A percentile compares a stretch with the other conserved stretches of the same genome.
phyloP scores from a whole-genome alignment of 2,888 invertebrate genomes.

The Caenorhabditis auriculariae region DNA sequence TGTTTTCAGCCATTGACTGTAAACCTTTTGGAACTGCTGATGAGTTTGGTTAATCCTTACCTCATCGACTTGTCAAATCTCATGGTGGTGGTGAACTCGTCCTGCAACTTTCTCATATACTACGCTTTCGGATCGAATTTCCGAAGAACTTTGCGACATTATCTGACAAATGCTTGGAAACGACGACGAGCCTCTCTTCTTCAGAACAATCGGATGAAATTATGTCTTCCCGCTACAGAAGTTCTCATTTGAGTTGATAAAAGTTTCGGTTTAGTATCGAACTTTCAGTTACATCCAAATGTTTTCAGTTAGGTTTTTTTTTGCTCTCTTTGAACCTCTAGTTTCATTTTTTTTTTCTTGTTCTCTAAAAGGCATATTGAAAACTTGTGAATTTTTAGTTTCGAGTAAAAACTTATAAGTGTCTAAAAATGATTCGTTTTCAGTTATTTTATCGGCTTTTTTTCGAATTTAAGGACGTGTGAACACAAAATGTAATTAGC shows the following conservation, averaged over 20 bases:
- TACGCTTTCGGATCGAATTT: constrained; percentile 57
- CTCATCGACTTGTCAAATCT: constrained; percentile 58
- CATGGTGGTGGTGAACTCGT: constrained; percentile 59
- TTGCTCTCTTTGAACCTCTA: no score
- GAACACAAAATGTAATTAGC: no score
- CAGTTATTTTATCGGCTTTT: no score
- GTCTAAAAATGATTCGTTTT: no score
- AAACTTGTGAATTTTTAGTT: no score
- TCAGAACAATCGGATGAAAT: constrained; percentile 13
- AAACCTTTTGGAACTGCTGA: constrained; percentile 55
- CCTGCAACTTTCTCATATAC: constrained; percentile 60
- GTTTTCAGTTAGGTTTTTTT: no score
- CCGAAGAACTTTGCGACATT: constrained; percentile 47
- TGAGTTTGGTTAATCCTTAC: constrained; percentile 52
- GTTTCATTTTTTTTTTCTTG: no score
- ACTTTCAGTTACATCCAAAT: no score
- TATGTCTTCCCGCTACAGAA: constrained; percentile 21
- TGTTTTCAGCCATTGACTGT: constrained; percentile 59
- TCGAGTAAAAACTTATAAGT: no score
- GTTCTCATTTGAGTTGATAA: constrained; percentile 18
- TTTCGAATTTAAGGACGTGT: no score
- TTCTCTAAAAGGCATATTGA: no score
- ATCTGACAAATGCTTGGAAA: constrained; percentile 18
- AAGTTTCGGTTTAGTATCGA: no score
- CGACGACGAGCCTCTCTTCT: not conserved